A percentile compares a stretch with the other conserved stretches of the same genome.
phyloP scores from a whole-genome alignment of 92 coral and sea anemone genomes.

The Parazoanthus swiftii region DNA sequence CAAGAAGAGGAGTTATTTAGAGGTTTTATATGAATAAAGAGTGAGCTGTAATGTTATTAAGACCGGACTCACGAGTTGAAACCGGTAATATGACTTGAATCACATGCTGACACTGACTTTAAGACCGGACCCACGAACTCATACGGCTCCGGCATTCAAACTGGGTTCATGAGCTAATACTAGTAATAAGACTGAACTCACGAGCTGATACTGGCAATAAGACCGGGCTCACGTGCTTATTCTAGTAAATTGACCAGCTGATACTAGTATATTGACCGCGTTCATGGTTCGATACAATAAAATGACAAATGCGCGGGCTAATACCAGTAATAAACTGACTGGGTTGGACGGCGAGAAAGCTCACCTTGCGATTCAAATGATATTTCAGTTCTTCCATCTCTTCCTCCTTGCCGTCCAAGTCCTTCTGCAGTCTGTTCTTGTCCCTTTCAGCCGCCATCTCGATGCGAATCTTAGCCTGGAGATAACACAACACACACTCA shows the following conservation, averaged over 20 bases:
- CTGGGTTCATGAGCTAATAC: neutral
- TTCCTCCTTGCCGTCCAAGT: conserved; percentile 82
- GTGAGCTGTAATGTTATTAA: no score
- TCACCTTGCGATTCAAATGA: conserved; percentile 82
- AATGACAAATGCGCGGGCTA: neutral
- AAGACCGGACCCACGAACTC: no score
- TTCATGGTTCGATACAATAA: neutral
- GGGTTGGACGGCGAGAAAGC: neutral
- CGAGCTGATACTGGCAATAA: neutral
- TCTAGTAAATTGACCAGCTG: neutral
- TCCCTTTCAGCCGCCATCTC: conserved; percentile 92
- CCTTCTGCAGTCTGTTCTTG: conserved; percentile 83
- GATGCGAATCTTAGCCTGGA: conserved; percentile 84
- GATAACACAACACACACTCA: neutral
- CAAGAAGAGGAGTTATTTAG: no score
- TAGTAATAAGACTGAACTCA: no score
- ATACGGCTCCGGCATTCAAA: no score
- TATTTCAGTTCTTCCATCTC: conserved; percentile 86
- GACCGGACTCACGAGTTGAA: no score
- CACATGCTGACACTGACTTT: no score
- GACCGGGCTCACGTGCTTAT: neutral
- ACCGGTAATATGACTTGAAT: no score
- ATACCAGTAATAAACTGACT: neutral
- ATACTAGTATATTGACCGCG: neutral
- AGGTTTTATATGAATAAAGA: no score